Conservation (phyloP, 1,140 invertebrate genomes). For the Procambarus virginalis region DNA sequence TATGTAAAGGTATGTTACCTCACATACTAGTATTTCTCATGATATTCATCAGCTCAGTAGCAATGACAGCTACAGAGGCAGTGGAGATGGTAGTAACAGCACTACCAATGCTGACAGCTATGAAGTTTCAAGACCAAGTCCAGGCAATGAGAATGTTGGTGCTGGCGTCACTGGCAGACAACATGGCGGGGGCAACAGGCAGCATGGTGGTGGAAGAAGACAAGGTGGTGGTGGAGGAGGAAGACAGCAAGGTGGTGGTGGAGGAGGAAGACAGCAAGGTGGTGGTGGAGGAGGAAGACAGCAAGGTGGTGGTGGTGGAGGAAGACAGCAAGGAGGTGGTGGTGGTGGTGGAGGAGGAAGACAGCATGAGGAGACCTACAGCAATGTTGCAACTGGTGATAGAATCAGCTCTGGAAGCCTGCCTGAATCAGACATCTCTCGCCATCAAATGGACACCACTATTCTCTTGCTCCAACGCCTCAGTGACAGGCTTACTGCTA, state of each 20-base stretch:
- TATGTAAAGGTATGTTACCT: neutral
- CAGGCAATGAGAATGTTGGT: neutral
- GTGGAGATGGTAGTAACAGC: neutral
- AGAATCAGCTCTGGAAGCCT: neutral
- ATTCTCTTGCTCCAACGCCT: conserved; percentile 71
- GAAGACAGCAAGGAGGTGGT: neutral
- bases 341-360: neutral
- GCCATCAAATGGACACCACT: conserved; percentile 56
- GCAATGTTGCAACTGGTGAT: neutral
- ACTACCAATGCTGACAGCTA: too few relatives aligned
- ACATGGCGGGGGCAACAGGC: neutral
- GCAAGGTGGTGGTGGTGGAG: neutral
- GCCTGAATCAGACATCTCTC: conserved; percentile 22
- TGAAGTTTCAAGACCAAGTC: neutral
- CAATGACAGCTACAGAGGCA: neutral
- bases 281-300: neutral
- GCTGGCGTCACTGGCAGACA: neutral
- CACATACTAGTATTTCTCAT: neutral
- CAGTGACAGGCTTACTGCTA: conserved; percentile 74
- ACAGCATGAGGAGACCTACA: neutral
- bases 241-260: neutral
- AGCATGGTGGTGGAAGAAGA: neutral
- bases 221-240: neutral
- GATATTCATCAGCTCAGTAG: neutral
- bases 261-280: neutral